phyloP scores from a whole-genome alignment of 2,888 invertebrate species.

The Loripinus fragilis region DNA sequence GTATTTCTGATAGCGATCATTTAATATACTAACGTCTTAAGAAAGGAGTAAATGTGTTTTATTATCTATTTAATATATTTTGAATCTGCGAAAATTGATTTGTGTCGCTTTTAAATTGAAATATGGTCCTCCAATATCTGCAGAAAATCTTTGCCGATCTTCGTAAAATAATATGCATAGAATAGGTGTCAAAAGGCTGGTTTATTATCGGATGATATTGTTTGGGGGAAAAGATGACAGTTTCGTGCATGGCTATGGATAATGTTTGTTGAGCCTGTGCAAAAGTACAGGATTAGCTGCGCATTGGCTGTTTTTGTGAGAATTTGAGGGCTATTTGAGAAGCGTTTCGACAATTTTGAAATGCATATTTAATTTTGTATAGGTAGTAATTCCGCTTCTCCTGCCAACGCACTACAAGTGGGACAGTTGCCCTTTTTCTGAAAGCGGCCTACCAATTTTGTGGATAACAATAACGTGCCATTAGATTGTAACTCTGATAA shows the following conservation, averaged over 20 bases:
- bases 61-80: constrained; percentile 19
- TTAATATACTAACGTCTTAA: constrained; percentile 12
- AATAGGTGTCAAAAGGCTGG: constrained; percentile 2
- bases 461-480: background rate
- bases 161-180: background rate
- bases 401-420: too few relatives aligned
- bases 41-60: constrained; percentile 13
- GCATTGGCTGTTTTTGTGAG: too few relatives aligned
- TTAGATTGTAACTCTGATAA: background rate
- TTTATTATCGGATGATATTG: background rate
- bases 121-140: constrained; percentile 1
- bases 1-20: background rate
- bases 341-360: too few relatives aligned
- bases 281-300: too few relatives aligned
- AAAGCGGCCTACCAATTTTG: background rate
- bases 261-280: too few relatives aligned
- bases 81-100: constrained; percentile 15
- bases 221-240: too few relatives aligned
- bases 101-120: constrained; percentile 17
- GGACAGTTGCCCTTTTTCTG: too few relatives aligned
- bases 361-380: too few relatives aligned
- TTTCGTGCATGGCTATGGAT: too few relatives aligned
- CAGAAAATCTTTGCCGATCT: background rate
- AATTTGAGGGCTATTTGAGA: too few relatives aligned
- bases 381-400: too few relatives aligned